These are phyloP conservation scores for Sclerodermus sp. DNA, from an alignment of 2,888 invertebrate genomes.

Conservation along the genomic window DNA sequence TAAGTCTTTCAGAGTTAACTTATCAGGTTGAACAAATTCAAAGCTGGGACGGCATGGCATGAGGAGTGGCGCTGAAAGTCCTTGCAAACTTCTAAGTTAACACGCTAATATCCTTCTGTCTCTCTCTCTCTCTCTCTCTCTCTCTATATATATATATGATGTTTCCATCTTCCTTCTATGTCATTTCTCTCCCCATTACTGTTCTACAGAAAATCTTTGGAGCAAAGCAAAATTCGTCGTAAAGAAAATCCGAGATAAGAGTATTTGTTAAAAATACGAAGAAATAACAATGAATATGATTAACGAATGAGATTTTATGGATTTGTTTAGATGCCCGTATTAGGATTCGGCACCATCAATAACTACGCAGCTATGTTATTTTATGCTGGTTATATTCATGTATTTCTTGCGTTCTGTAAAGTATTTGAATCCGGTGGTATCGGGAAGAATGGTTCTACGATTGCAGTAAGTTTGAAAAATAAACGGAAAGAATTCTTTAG, in stretches of 20 bases:
- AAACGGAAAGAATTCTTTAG: conserved; percentile 4
- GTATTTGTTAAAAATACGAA: neutral
- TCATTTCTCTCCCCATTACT: neutral
- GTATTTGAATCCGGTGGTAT: conserved; percentile 82
- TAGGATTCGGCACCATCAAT: conserved; percentile 44
- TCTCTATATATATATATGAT: too few relatives aligned
- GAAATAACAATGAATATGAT: too few relatives aligned
- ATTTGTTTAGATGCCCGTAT: conserved; percentile 53
- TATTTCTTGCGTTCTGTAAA: conserved; percentile 70
- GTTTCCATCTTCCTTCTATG: neutral
- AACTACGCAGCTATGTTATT: conserved; percentile 59
- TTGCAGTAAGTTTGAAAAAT: conserved; percentile 75
- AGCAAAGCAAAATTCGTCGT: too few relatives aligned
- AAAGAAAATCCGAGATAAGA: neutral
- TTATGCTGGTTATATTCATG: conserved; percentile 66
- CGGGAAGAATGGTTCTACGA: conserved; percentile 95
- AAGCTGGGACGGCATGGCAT: conserved; percentile 55
- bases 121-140: too few relatives aligned
- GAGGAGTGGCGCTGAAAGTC: conserved; percentile 48
- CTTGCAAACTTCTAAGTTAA: conserved; percentile 22
- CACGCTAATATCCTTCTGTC: conserved; percentile 7
- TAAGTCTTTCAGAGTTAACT: conserved; percentile 64
- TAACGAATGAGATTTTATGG: conserved; percentile 42
- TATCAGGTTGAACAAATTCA: conserved; percentile 32
- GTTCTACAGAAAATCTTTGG: too few relatives aligned